Base-by-base conservation (phyloP, 2,888 invertebrate genomes). In the Amphimallon solstitiale region DNA sequence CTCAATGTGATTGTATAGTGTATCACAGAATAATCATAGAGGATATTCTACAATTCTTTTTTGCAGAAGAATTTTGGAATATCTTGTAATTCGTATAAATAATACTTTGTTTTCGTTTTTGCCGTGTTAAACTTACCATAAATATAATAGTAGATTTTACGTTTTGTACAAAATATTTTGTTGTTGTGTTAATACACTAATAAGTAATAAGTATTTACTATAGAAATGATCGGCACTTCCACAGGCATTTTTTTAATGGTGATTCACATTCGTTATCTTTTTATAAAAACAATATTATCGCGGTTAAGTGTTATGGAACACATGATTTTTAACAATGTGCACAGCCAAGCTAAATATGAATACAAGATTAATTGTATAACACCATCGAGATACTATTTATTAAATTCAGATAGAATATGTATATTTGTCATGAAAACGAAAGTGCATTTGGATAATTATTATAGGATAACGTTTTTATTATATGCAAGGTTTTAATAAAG, bases 101-200 rank as follows among this genome's bases (percentile, higher is more conserved):
- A n/a, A n/a, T 61, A 61, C 1, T 64, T 61, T 67, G 60, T 56
- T 60, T 63, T 66, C 54, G 38, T 66, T 60, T 34, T 54, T 45
- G 23, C 12, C 17, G 49, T 52, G 43, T 43, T 45, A 17, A n/a
- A 59, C 61, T 65, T 67, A 45, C 40, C 62, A 60, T 12, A 48
- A 45, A 19, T 63, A 62, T 65, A n/a, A n/a, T 23, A 45, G 43
- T 59, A 51, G 29, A 56, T 3, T 43, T 54, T 10, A 34, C 15
- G 43, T 43, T 14, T n/a, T 59, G 56, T 43, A 59, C 15, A 43
- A 43, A 52, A 52, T 37, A 48, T 49, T 65, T 63, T 43, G n/a
- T n/a, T n/a, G 54, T 63, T 45, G 52, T 63, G 45, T 37, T 51
- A 38, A 37, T 38, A 29, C 9, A 45, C 56, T 59, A 59, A 59